Percentiles rank a stretch among this genome's conserved stretches.
Evolutionary conservation across 2,888 invertebrate species (phyloP).

Genomic region (Zygothrica quintamaculata): DNA sequence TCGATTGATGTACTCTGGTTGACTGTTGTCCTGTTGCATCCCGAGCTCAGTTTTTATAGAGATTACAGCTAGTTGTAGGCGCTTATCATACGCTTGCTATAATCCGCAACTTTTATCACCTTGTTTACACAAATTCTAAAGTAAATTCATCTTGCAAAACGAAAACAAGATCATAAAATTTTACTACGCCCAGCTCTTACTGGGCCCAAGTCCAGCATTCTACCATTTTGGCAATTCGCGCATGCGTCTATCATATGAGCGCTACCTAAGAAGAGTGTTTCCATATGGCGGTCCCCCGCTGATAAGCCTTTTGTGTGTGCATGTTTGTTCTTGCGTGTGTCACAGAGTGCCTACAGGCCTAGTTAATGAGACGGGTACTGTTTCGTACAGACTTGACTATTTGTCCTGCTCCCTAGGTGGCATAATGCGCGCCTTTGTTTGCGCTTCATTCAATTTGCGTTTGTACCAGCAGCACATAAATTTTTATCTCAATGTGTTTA

Average conservation of each 20-base stretch:
- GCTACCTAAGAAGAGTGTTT: conserved; percentile 8
- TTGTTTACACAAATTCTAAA: conserved; percentile 65
- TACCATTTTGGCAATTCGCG: conserved; percentile 26
- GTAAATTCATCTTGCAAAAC: conserved; percentile 60
- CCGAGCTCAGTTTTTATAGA: conserved; percentile 45
- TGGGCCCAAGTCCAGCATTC: not conserved
- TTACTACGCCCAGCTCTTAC: not conserved
- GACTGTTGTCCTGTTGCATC: conserved; percentile 59
- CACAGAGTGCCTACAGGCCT: conserved; percentile 28
- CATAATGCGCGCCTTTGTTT: conserved; percentile 60
- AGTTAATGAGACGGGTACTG: conserved; percentile 22
- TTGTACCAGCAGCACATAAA: conserved; percentile 59
- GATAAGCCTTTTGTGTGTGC: conserved; percentile 52
- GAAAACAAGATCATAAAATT: conserved; percentile 67
- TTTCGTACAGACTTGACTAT: conserved; percentile 4
- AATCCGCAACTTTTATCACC: conserved; percentile 60
- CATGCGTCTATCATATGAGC: conserved; percentile 31
- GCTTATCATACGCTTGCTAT: conserved; percentile 37
- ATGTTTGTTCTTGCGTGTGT: conserved; percentile 66
- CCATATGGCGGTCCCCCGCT: conserved; percentile 41
- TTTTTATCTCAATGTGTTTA: conserved; percentile 24
- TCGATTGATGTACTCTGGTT: conserved; percentile 16
- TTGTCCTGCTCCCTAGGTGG: conserved; percentile 58
- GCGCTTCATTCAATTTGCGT: conserved; percentile 67
- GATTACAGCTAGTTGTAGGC: conserved; percentile 7